A percentile compares a stretch with the other conserved stretches of the same genome.
phyloP scores from a whole-genome alignment of 2,797 vertebrate species.

The Acipenser ruthenus region DNA sequence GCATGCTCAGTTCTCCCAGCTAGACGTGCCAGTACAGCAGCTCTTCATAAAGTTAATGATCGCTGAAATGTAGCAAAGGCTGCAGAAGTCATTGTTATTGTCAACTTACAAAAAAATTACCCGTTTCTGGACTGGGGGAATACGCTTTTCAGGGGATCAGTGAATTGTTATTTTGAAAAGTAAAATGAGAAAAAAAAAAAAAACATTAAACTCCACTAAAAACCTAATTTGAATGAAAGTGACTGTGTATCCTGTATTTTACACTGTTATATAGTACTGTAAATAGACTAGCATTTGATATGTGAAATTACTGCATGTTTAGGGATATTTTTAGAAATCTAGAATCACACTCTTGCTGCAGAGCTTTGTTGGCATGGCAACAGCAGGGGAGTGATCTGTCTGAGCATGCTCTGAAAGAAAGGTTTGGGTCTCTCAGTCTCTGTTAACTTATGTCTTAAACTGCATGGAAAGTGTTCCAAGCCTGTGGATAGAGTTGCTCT shows the following conservation, averaged over 20 bases:
- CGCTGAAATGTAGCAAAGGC: too few relatives aligned
- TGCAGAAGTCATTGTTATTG: too few relatives aligned
- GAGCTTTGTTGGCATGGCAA: constrained; percentile 53
- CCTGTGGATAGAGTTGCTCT: constrained; percentile 49
- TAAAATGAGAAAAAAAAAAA: too few relatives aligned
- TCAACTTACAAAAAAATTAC: too few relatives aligned
- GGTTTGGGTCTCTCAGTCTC: constrained; percentile 41
- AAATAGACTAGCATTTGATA: constrained; percentile 33
- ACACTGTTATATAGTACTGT: background rate
- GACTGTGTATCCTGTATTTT: too few relatives aligned
- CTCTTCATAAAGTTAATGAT: too few relatives aligned
- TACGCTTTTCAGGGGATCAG: too few relatives aligned
- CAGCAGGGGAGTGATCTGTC: constrained; percentile 44
- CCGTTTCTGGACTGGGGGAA: too few relatives aligned
- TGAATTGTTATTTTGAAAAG: too few relatives aligned
- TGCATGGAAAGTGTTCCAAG: constrained; percentile 52
- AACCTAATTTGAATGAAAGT: too few relatives aligned
- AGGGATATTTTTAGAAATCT: background rate
- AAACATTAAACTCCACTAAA: too few relatives aligned
- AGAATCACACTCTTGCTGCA: constrained; percentile 20
- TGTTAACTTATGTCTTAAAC: constrained; percentile 30
- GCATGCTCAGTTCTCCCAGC: constrained; percentile 11
- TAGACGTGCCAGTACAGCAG: too few relatives aligned
- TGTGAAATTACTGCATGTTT: constrained; percentile 27
- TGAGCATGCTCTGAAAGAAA: constrained; percentile 50